These are phyloP conservation scores for Buphagus erythrorhynchus DNA, from an alignment of 2,797 vertebrate genomes.

Conservation along the genomic window DNA sequence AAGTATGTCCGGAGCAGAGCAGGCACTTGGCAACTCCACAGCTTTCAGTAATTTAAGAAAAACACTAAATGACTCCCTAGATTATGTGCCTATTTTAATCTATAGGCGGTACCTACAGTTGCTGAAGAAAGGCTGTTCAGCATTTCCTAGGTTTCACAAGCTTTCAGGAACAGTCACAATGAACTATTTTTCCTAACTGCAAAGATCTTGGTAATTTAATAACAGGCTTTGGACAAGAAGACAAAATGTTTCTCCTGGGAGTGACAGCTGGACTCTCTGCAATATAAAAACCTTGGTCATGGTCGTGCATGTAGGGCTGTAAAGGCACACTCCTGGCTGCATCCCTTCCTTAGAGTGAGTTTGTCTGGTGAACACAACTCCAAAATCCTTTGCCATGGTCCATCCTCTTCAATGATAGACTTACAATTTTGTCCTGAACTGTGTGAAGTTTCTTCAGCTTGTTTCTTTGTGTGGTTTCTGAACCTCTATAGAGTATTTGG, in stretches of 20 bases:
- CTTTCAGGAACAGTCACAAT: neutral
- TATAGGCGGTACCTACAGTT: neutral
- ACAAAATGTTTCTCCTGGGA: neutral
- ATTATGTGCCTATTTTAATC: neutral
- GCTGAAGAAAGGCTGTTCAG: neutral
- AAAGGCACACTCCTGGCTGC: neutral
- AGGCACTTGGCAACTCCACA: neutral
- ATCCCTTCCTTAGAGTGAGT: neutral
- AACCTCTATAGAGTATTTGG: neutral
- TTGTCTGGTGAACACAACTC: neutral
- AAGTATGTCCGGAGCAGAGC: constrained; percentile 23
- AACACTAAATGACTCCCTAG: neutral
- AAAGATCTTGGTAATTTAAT: neutral
- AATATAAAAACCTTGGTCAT: neutral
- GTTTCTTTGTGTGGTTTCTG: neutral
- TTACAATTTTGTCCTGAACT: neutral
- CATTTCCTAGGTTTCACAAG: neutral
- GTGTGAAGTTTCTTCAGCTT: neutral
- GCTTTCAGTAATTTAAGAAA: constrained; percentile 20
- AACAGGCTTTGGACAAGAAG: neutral
- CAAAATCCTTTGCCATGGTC: neutral
- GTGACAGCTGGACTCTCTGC: neutral
- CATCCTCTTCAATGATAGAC: neutral
- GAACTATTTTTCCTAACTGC: neutral
- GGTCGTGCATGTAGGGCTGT: rapidly evolving